Percentiles rank a stretch among this genome's conserved stretches.
These are phyloP conservation scores for Hoplodrina ambigua DNA, from an alignment of 2,888 invertebrate genomes.

Conservation along the genomic window DNA sequence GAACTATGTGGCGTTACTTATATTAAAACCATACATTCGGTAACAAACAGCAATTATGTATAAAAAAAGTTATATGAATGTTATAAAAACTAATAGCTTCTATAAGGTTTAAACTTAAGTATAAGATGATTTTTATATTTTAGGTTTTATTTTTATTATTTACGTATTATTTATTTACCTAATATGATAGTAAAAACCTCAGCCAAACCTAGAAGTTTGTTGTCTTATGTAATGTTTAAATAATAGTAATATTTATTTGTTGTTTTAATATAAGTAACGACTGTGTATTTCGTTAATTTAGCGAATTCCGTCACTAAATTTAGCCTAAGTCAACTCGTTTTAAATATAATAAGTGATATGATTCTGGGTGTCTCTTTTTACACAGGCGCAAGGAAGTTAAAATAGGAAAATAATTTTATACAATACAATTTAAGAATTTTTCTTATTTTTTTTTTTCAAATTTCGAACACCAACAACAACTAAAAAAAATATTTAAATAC, in stretches of 20 bases:
- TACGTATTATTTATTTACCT: background rate
- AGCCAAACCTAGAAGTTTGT: conserved; percentile 53
- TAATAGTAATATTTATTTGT: conserved; percentile 3
- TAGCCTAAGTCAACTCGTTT: conserved; percentile 78
- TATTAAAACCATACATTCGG: conserved; percentile 55
- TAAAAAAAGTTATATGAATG: background rate
- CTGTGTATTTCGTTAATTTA: conserved; percentile 73
- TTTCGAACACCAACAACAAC: conserved; percentile 20
- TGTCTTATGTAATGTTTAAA: conserved; percentile 35
- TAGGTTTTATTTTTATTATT: background rate
- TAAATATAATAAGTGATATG: conserved; percentile 85
- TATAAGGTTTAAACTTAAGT: conserved; percentile 29
- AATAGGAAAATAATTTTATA: conserved; percentile 66
- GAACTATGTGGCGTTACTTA: conserved; percentile 61
- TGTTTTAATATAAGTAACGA: conserved; percentile 69
- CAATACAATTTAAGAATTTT: conserved; percentile 53
- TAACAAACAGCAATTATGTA: conserved; percentile 1
- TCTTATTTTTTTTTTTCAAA: conserved; percentile 17
- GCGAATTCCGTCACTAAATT: conserved; percentile 77
- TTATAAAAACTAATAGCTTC: conserved; percentile 39
- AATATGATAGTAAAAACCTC: conserved; percentile 14
- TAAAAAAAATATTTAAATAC: background rate
- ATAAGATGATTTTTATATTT: conserved; percentile 1
- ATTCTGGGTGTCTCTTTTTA: conserved; percentile 81
- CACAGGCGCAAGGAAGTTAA: conserved; percentile 74